Base-by-base conservation (phyloP, 2,888 invertebrate genomes). In the Drosophila seclusa region DNA sequence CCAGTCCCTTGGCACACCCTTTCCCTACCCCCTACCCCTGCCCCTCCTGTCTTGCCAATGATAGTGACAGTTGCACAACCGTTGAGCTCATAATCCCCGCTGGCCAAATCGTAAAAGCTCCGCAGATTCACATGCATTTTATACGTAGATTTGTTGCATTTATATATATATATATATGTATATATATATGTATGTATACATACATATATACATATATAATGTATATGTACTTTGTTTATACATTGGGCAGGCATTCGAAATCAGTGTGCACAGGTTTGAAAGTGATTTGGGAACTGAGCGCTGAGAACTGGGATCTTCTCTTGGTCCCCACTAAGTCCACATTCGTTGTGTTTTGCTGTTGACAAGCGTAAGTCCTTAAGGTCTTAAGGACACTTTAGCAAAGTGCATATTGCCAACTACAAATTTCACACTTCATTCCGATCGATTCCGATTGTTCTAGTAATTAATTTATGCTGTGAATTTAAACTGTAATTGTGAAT, bases 101-200 rank as follows among this genome's bases (percentile, higher is more conserved):
- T 89, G 89, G 89, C 84, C 84, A 79, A 76, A 73, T 68, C 76
- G 82, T 76, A 72, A 87, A 89, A 89, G 85, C 89, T 79, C 69
- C 75, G 61, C 77, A 79, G 87, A 77, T 73, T 83, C 89, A 77
- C 82, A 82, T 79, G 73, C 82, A 89, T 82, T 87, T 87, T 89
- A 89, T 84, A 84, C 85, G 77, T 77, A 85, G 85, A 84, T 85
- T 89, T 89, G 86, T 84, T 83, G 87, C 73, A 84, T 83, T 84
- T 82, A 69, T 76, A 73, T 8, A 2, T 21, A 31, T n/a, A 62
- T 60, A 49, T 52, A 29, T 21, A 34, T 55, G 31, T 31, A 40
- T 21, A 10, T 21, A 49, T 45, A n/a, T 42, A 13, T n/a, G n/a
- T n/a, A n/a, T n/a, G n/a, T 34, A 27, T 21, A 48, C 24, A 11